Evolutionary conservation across 2,888 invertebrate species (phyloP).

Genomic region (Pocota personata): DNA sequence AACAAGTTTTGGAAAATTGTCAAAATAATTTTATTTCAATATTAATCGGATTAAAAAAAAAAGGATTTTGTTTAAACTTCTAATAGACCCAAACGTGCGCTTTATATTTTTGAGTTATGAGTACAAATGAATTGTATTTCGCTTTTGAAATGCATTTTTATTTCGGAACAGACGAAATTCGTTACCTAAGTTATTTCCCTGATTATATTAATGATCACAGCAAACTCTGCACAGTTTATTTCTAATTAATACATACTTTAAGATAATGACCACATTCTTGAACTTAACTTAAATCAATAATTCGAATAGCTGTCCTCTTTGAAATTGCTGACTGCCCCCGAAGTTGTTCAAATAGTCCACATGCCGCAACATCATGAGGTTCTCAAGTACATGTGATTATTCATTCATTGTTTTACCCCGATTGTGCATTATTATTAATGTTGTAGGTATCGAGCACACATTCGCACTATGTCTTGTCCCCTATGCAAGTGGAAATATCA

Average conservation of each 20-base stretch:
- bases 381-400: constrained; percentile 21
- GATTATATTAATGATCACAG: too few relatives aligned
- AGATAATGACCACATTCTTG: neutral
- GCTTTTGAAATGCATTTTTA: too few relatives aligned
- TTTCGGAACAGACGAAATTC: too few relatives aligned
- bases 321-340: neutral
- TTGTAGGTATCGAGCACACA: constrained; percentile 38
- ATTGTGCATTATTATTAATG: constrained; percentile 26
- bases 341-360: constrained; percentile 2
- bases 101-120: too few relatives aligned
- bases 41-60: too few relatives aligned
- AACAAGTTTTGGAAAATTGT: too few relatives aligned
- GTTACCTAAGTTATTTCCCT: too few relatives aligned
- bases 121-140: too few relatives aligned
- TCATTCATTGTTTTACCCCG: constrained; percentile 33
- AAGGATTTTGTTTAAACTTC: too few relatives aligned
- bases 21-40: too few relatives aligned
- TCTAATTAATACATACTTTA: neutral
- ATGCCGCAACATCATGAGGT: neutral
- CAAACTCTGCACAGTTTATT: neutral
- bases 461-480: neutral
- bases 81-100: too few relatives aligned
- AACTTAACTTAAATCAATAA: constrained; percentile 1
- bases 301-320: neutral
- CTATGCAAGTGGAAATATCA: constrained; percentile 47